Conservation (phyloP, 2,113 vertebrate genomes). For the Hemiprocne comata region DNA sequence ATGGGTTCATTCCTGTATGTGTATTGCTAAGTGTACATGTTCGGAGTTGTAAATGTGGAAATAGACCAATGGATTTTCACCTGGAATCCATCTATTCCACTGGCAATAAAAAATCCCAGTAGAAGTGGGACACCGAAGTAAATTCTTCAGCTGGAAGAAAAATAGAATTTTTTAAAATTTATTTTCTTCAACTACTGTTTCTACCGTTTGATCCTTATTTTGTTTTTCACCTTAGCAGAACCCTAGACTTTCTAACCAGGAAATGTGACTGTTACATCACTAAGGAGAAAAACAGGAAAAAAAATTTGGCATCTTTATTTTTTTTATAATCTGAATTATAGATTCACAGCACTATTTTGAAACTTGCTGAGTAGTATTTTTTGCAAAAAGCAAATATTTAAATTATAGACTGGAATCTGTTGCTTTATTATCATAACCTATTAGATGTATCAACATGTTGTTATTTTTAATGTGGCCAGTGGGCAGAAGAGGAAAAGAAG, state of each 20-base stretch:
- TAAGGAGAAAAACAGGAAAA: neutral
- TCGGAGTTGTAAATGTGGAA: neutral
- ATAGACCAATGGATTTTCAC: neutral
- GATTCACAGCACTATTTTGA: neutral
- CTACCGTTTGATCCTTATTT: neutral
- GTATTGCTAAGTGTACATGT: neutral
- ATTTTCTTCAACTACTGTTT: neutral
- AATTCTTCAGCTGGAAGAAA: neutral
- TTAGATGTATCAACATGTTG: neutral
- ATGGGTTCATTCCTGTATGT: neutral
- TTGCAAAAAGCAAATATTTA: slow-evolving; percentile 29
- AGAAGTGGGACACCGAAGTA: neutral
- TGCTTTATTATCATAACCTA: slow-evolving; percentile 38
- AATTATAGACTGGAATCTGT: slow-evolving; percentile 25
- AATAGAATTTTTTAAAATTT: neutral
- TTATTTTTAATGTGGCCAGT: slow-evolving; percentile 4
- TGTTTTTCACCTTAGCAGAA: neutral
- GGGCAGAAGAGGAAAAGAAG: neutral
- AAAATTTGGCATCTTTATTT: neutral
- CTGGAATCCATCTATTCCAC: neutral
- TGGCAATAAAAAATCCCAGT: neutral
- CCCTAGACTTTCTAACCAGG: neutral
- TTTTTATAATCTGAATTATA: neutral
- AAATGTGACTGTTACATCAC: neutral
- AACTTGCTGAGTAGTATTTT: neutral